Evolutionary conservation across 2,113 vertebrate species (phyloP).

Genomic region (Alligator mississippiensis): DNA sequence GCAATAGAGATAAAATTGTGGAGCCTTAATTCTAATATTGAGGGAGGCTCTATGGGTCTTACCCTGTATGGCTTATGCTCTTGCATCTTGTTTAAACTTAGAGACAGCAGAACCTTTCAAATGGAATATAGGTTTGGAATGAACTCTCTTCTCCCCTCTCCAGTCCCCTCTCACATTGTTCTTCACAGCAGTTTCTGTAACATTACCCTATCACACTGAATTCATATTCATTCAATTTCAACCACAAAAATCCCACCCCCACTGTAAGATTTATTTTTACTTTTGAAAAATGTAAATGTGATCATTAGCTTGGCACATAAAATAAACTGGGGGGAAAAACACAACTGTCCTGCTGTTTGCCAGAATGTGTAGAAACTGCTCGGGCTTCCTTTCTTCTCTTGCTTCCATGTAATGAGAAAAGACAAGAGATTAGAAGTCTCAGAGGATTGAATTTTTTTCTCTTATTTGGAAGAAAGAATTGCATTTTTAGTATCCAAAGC

Average conservation of each 20-base stretch:
- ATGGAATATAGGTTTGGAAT: not conserved
- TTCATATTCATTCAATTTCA: conserved; percentile 2
- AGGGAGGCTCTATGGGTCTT: not conserved
- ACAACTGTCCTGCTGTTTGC: conserved; percentile 51
- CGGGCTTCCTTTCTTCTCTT: conserved; percentile 32
- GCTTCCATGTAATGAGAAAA: conserved; percentile 49
- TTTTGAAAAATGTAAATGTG: conserved; percentile 57
- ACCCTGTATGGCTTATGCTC: not conserved
- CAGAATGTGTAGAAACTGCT: conserved; percentile 16
- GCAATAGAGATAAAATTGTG: not conserved
- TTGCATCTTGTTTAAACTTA: conserved; percentile 36
- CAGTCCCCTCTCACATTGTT: not conserved
- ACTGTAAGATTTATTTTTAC: conserved; percentile 32
- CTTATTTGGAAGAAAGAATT: conserved; percentile 9
- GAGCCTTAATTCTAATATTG: not conserved
- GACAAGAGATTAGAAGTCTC: conserved; percentile 58
- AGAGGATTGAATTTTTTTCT: not conserved
- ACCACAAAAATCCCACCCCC: not conserved
- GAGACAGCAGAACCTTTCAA: not conserved
- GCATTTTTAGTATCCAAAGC: conserved; percentile 5
- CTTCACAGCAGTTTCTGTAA: not conserved
- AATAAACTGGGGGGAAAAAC: not conserved
- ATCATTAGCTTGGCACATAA: conserved; percentile 51
- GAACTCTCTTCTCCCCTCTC: not conserved
- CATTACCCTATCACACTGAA: not conserved